Conservation (phyloP, 2,797 vertebrate species). For the Emys orbicularis region DNA sequence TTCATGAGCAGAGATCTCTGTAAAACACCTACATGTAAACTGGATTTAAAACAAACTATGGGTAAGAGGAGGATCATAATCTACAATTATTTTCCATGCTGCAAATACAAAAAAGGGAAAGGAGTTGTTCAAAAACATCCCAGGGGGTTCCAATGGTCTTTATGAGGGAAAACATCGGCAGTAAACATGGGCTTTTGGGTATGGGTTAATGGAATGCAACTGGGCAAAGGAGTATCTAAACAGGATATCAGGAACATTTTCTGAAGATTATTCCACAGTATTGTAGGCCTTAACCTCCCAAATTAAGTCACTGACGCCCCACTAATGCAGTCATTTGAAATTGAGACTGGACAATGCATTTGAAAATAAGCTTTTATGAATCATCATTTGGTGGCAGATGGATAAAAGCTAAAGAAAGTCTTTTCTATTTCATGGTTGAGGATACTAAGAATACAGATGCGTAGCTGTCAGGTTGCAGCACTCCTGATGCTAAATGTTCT, state of each 20-base stretch:
- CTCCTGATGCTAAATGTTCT: not conserved
- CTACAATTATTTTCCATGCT: not conserved
- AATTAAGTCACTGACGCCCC: rapidly evolving
- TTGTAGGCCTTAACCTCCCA: not conserved
- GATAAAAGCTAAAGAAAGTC: rapidly evolving
- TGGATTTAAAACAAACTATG: not conserved
- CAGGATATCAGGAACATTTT: no score
- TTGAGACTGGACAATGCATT: not conserved
- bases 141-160: not conserved
- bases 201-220: not conserved
- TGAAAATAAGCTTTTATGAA: not conserved
- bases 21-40: not conserved
- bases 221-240: not conserved
- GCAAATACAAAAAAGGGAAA: not conserved
- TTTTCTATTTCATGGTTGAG: not conserved
- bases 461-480: not conserved
- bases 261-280: not conserved
- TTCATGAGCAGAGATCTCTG: not conserved
- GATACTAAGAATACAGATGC: not conserved
- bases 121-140: not conserved
- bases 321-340: not conserved
- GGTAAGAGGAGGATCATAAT: not conserved
- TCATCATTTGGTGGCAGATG: not conserved
- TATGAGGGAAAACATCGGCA: not conserved
- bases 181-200: not conserved